These are phyloP conservation scores for Oncorhynchus kisutch DNA, from an alignment of 2,113 vertebrate species.

Conservation along the genomic window DNA sequence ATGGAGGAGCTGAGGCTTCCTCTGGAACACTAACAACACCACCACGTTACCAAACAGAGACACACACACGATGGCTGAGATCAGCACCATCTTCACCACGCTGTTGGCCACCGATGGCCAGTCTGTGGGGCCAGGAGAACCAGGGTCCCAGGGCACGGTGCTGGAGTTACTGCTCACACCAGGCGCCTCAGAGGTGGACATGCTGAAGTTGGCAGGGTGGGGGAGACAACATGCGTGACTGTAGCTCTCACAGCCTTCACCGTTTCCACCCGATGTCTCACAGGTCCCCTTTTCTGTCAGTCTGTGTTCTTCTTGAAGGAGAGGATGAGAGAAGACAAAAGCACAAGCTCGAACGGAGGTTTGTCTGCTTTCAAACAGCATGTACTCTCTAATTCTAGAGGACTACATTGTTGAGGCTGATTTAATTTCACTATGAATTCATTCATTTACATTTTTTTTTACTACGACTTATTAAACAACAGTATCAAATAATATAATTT, in stretches of 20 bases:
- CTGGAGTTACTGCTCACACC: constrained; percentile 57
- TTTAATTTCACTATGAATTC: background rate
- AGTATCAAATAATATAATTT: too few relatives aligned
- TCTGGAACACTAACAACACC: constrained; percentile 83
- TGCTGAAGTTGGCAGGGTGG: constrained; percentile 35
- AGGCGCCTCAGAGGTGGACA: constrained; percentile 54
- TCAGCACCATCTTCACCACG: constrained; percentile 77
- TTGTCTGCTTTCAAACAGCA: constrained; percentile 4
- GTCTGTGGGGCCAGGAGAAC: background rate
- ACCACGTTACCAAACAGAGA: constrained; percentile 83
- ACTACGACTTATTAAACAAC: too few relatives aligned
- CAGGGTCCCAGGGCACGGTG: constrained; percentile 53
- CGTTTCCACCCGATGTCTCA: constrained; percentile 10
- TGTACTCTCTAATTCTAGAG: background rate
- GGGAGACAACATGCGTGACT: constrained; percentile 32
- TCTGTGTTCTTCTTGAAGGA: constrained; percentile 42
- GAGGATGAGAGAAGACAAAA: constrained; percentile 10
- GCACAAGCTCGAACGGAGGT: background rate
- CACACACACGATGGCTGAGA: constrained; percentile 76
- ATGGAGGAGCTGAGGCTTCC: constrained; percentile 85
- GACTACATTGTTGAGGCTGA: background rate
- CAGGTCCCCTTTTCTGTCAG: constrained; percentile 23
- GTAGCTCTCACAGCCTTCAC: constrained; percentile 14
- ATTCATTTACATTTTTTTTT: too few relatives aligned
- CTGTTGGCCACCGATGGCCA: constrained; percentile 67